phyloP scores from a whole-genome alignment of 2,113 vertebrate genomes.

The Rhagologus leucostigma region DNA sequence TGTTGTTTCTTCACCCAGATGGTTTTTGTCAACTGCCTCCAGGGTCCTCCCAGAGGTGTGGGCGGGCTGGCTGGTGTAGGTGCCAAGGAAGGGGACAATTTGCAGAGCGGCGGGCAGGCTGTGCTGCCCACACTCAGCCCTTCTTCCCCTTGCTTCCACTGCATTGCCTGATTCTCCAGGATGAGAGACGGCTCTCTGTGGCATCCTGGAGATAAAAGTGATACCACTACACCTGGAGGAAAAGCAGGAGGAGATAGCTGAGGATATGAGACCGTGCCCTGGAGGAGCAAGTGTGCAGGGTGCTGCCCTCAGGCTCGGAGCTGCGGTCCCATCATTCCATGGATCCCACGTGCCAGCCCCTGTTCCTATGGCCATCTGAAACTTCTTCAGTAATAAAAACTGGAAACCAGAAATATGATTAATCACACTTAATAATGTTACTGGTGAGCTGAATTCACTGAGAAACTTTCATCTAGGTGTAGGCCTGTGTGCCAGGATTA shows the following conservation, averaged over 20 bases:
- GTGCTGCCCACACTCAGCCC: neutral
- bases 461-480: neutral
- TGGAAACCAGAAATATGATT: neutral
- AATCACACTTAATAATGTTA: conserved; percentile 2
- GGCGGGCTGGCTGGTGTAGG: neutral
- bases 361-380: neutral
- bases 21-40: neutral
- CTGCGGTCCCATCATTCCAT: neutral
- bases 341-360: neutral
- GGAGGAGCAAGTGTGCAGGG: accelerated
- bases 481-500: neutral
- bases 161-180: neutral
- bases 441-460: neutral
- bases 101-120: neutral
- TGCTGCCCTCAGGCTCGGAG: neutral
- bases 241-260: neutral
- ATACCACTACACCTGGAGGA: neutral
- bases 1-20: neutral
- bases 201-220: neutral
- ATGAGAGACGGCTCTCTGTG: accelerated
- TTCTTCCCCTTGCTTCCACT: neutral
- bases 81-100: neutral
- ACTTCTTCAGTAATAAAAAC: neutral
- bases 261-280: neutral
- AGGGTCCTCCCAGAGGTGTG: neutral